Base-by-base conservation (phyloP, 2,113 vertebrate species). In the Varanus komodoensis region DNA sequence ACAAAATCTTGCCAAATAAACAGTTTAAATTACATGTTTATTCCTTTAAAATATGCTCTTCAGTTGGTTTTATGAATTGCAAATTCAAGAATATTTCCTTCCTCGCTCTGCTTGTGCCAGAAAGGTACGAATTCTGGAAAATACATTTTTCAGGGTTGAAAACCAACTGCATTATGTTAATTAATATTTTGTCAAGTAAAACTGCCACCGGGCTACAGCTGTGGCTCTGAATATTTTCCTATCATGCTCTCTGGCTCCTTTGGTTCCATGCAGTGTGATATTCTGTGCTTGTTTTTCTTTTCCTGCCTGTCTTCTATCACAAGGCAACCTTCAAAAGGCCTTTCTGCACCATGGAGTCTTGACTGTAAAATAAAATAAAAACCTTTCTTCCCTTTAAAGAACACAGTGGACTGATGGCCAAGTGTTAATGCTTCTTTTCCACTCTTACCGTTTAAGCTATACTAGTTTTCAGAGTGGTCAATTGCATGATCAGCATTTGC, bases 281-380 rank as follows among this genome's bases (percentile, higher is more conserved):
- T 74, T 92, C 81, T 71, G n/a, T 90, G 57, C 23, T 87, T 73
- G n/a, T 69, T 83, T 3, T 6, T 88, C 21, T 88, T 68, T 69
- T 73, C 79, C 38, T 82, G 48, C 38, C 84, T 87, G 38, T n/a
- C 23, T 87, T 78, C 32, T 94, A 29, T 23, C 86, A 87, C 90
- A 69, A 87, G 88, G 68, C 5, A 93, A 17, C 29, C 87, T 91
- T 87, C 69, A 87, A 68, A 90, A 77, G 48, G 79, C 48, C 34
- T 87, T 89, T 83, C 48, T 86, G 8, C 50, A 87, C 54, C 54
- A 77, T 61, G 52, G 50, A 71, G 73, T 74, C 68, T 67, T 61
- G 38, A 44, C 23, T 89, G 12, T 57, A 69, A 81, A 64, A 87
- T 25, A 94, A 91, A 92, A 2, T 73, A 29, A 73, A 54, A 32